Conservation (phyloP, 2,797 vertebrate genomes). For the Rallus crepitans region DNA sequence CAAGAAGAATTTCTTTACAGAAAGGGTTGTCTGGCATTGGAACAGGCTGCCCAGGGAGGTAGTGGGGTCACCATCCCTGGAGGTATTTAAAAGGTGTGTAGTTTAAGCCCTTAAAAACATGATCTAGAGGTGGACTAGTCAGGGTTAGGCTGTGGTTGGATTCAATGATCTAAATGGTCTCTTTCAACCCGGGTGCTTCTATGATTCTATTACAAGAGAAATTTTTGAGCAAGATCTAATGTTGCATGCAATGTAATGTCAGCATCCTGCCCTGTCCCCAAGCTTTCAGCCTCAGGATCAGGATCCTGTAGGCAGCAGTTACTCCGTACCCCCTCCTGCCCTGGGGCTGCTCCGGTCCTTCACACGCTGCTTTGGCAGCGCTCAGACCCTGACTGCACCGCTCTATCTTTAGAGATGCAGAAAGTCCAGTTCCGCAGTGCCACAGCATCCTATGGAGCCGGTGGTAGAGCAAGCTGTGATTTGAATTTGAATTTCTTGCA, state of each 20-base stretch:
- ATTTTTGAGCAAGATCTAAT: neutral
- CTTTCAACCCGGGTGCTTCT: too few species aligned
- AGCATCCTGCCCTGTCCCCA: neutral
- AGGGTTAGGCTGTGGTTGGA: too few species aligned
- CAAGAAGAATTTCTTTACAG: too few species aligned
- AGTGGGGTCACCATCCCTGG: too few species aligned
- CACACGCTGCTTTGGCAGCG: neutral
- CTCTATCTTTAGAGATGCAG: constrained; percentile 12
- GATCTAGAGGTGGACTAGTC: too few species aligned
- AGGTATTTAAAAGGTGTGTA: too few species aligned
- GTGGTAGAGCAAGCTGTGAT: neutral
- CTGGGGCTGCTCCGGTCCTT: neutral
- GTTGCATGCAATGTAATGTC: neutral
- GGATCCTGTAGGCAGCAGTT: neutral
- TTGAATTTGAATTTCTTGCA: neutral
- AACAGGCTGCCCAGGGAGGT: too few species aligned
- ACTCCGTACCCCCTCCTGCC: accelerated
- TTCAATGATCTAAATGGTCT: too few species aligned
- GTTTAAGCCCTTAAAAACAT: too few species aligned
- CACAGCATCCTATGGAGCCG: neutral
- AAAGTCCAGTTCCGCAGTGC: neutral
- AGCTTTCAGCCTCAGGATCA: neutral
- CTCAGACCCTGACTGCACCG: neutral
- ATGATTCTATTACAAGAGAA: neutral
- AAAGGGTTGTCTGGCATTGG: too few species aligned